Conservation (phyloP, 2,113 vertebrate species). For the Bubo scandiacus region DNA sequence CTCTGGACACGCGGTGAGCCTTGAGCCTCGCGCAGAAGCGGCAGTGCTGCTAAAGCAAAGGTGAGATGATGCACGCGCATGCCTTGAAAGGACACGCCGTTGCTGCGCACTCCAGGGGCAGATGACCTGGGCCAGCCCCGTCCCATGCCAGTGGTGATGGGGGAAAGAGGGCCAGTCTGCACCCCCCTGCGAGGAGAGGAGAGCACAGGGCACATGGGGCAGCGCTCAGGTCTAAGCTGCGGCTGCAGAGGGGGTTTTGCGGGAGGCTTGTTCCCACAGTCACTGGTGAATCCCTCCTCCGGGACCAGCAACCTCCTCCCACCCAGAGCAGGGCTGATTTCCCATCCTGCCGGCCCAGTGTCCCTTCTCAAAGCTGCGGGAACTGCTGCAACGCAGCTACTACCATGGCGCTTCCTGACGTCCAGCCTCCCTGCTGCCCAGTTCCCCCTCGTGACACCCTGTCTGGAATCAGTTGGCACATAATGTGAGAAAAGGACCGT, state of each 20-base stretch:
- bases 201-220: rapidly evolving
- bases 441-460: rapidly evolving
- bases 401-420: rapidly evolving
- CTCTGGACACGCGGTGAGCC: neutral
- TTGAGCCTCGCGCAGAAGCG: rapidly evolving
- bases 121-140: neutral
- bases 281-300: neutral
- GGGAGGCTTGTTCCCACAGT: neutral
- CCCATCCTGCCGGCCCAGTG: neutral
- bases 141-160: neutral
- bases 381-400: neutral
- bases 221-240: neutral
- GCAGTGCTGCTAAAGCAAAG: neutral
- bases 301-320: neutral
- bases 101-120: rapidly evolving
- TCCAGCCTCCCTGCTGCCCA: neutral
- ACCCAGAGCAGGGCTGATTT: neutral
- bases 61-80: neutral
- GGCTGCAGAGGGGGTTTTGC: neutral
- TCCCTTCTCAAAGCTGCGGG: neutral
- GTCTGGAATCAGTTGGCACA: rapidly evolving
- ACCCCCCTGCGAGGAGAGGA: rapidly evolving
- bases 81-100: neutral
- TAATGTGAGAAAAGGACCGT: rapidly evolving
- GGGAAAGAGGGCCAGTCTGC: neutral